Evolutionary conservation across 2,888 invertebrate genomes (phyloP).

Genomic region (Drosophila sordidapex): DNA sequence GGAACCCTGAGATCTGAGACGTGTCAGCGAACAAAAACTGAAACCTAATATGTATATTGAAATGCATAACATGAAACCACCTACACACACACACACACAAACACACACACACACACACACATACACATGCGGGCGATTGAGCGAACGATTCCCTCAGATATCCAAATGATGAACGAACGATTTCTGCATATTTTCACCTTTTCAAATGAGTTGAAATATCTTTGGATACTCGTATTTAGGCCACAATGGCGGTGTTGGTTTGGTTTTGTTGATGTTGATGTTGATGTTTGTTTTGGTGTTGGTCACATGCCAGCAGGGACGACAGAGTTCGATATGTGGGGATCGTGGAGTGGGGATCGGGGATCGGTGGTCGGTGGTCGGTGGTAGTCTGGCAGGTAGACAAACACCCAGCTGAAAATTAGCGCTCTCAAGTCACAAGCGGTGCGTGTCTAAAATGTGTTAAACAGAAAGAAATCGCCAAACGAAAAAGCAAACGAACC

Average conservation of each 20-base stretch:
- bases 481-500: conserved; percentile 29
- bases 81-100: conserved; percentile 29
- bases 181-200: conserved; percentile 67
- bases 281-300: conserved; percentile 1
- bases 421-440: conserved; percentile 34
- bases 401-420: conserved; percentile 24
- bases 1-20: conserved; percentile 40
- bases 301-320: not conserved
- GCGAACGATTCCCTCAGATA: conserved; percentile 1
- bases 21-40: conserved; percentile 23
- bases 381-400: not conserved
- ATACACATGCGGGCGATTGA: not conserved
- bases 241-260: conserved; percentile 15
- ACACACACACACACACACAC: not conserved
- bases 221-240: conserved; percentile 49
- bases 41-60: conserved; percentile 42
- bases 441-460: conserved; percentile 65
- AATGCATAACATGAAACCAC: conserved; percentile 56
- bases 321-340: conserved; percentile 8
- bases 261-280: not conserved
- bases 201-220: conserved; percentile 35
- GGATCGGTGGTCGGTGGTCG: not conserved
- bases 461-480: conserved; percentile 71
- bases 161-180: conserved; percentile 16
- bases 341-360: not conserved